Evolutionary conservation across 2,888 invertebrate genomes (phyloP).

Genomic region (Zeuzera pyrina): DNA sequence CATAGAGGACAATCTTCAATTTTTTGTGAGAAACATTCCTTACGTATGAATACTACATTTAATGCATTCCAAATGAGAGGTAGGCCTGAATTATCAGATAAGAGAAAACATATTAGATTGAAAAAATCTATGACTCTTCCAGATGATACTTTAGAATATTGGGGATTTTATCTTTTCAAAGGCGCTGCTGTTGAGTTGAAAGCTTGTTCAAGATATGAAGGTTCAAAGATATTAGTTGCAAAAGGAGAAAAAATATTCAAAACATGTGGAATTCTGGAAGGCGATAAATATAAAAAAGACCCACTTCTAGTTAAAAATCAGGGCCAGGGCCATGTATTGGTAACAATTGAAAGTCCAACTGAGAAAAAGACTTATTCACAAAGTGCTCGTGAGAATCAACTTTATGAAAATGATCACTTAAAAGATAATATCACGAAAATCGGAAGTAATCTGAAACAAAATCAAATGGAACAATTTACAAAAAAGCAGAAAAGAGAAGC

Average conservation of each 20-base stretch:
- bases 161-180: slow-evolving; percentile 88
- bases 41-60: slow-evolving; percentile 81
- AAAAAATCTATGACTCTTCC: slow-evolving; percentile 88
- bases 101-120: slow-evolving; percentile 81
- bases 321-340: slow-evolving; percentile 71
- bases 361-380: too few species aligned
- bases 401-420: slow-evolving; percentile 19
- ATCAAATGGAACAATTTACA: slow-evolving; percentile 12
- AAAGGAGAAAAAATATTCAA: slow-evolving; percentile 83
- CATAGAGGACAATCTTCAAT: slow-evolving; percentile 86
- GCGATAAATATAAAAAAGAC: slow-evolving; percentile 76
- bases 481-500: slow-evolving; percentile 40
- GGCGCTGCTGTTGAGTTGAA: slow-evolving; percentile 85
- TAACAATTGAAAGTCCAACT: slow-evolving; percentile 52
- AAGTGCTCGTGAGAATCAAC: slow-evolving; percentile 7
- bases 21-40: slow-evolving; percentile 84
- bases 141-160: slow-evolving; percentile 90
- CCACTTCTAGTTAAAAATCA: slow-evolving; percentile 69
- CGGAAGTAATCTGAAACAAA: not conserved
- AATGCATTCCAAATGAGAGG: slow-evolving; percentile 83
- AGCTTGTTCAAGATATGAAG: slow-evolving; percentile 85
- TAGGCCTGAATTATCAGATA: slow-evolving; percentile 78
- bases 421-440: not conserved
- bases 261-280: slow-evolving; percentile 84
- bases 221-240: slow-evolving; percentile 85